These are phyloP conservation scores for Spinibarbus caldwelli DNA, from an alignment of 2,797 vertebrate genomes.

Conservation along the genomic window DNA sequence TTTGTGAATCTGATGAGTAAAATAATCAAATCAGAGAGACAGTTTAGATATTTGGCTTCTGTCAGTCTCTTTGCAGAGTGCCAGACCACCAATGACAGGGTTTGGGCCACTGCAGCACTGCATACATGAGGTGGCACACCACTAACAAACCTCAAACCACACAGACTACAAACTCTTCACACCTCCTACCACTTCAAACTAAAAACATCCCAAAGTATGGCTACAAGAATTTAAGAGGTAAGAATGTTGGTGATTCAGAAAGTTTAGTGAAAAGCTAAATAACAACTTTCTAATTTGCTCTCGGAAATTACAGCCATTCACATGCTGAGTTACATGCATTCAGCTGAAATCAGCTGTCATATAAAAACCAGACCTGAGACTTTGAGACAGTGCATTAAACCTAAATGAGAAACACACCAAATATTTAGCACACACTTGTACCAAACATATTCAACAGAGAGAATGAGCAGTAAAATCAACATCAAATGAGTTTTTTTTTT, in stretches of 20 bases:
- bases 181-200: not conserved
- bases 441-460: not conserved
- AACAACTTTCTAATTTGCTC: not conserved
- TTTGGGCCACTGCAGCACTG: slow-evolving; percentile 47
- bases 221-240: not conserved
- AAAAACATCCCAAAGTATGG: not conserved
- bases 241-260: not conserved
- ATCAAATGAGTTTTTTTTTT: too few relatives aligned
- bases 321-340: slow-evolving; percentile 9
- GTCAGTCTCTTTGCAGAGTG: slow-evolving; percentile 37
- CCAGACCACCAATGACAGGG: slow-evolving; percentile 58
- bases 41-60: slow-evolving; percentile 20
- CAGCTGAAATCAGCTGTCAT: not conserved
- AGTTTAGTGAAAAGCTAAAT: not conserved
- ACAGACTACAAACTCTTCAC: slow-evolving; percentile 22
- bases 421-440: too few relatives aligned
- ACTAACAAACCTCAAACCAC: slow-evolving; percentile 57
- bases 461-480: not conserved
- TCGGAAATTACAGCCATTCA: not conserved
- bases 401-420: not conserved
- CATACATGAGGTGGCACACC: slow-evolving; percentile 52
- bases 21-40: slow-evolving; percentile 21
- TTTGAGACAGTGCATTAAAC: not conserved
- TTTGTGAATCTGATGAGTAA: not conserved
- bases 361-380: too few relatives aligned